Evolutionary conservation across 2,113 vertebrate genomes (phyloP), one percentile per base, ranked within the genome.

Genomic region (Desmodus rotundus): DNA sequence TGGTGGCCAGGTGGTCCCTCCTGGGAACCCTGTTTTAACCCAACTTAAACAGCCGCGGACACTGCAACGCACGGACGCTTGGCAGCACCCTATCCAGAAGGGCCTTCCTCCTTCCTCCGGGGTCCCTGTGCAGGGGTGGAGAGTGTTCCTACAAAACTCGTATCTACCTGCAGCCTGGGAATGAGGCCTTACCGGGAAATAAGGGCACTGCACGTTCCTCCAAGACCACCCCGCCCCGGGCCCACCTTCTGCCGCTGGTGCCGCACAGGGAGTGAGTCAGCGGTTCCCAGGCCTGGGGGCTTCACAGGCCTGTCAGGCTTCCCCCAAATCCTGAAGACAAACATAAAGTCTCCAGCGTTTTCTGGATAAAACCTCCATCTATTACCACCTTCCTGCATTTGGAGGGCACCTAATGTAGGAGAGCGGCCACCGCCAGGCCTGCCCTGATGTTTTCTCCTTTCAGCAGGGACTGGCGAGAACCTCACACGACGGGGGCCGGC

Each of bases 401-500:
- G 72, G 47, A 73, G 73, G 86, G 24, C 80, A 26, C 28, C 5
- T 11, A 33, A 83, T 20, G 28, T n/a, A 33, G 68, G 91, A 76
- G 47, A 22, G 72, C 0, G 16, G 52, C 16, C 22, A 7, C 19
- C 2, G 52, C 43, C 78, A 65, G 56, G 50, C 36, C 87, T 26
- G 67, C 10, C 72, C 52, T 58, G 38, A 4, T 1, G 28, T 28
- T 72, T 68, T 73, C 74, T 78, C 54, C 61, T 11, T 14, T 88
- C 73, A 26, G 78, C 16, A 7, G 0, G 17, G 70, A 8, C 17
- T 8, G 8, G 45, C 0, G 16, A 33, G 26, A 8, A 19, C 17
- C 33, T 58, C 67, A 16, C 52, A 24, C 0, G 0, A 58, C 28
- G 0, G 0, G 2, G n/a, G 68, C n/a, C 45, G 28, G 85, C 65